Evolutionary conservation across 2,113 vertebrate species (phyloP).

Genomic region (Oncorhynchus masou): DNA sequence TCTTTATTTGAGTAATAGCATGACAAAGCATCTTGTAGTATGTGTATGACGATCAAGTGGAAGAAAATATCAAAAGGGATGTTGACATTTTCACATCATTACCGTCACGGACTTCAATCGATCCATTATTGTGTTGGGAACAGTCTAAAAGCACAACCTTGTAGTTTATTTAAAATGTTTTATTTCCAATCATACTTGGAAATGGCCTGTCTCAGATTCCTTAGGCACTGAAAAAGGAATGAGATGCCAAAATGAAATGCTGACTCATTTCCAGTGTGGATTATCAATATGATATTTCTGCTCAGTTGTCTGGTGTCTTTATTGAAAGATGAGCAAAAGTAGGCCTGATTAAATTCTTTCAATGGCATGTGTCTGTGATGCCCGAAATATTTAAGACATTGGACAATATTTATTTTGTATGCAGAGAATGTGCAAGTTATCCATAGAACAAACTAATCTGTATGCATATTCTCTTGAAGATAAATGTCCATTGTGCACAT

Average conservation of each 20-base stretch:
- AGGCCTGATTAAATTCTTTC: neutral
- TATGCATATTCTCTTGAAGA: too few relatives aligned
- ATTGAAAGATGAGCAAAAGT: neutral
- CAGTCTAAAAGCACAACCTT: neutral
- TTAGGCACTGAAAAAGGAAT: slow-evolving; percentile 5
- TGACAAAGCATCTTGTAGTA: slow-evolving; percentile 25
- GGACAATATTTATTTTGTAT: too few relatives aligned
- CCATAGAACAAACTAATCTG: too few relatives aligned
- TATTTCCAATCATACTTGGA: neutral
- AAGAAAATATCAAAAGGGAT: neutral
- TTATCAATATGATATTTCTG: neutral
- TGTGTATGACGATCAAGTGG: neutral
- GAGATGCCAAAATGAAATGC: neutral
- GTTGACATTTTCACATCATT: neutral
- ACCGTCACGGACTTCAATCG: neutral
- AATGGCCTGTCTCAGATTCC: neutral
- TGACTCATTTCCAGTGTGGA: slow-evolving; percentile 13
- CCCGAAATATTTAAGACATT: too few relatives aligned
- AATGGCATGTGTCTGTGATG: too few relatives aligned
- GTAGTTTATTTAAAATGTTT: neutral
- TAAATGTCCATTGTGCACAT: neutral
- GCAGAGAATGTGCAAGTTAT: too few relatives aligned
- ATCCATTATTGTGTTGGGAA: neutral
- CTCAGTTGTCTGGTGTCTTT: neutral
- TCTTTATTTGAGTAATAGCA: neutral